These are phyloP conservation scores for Calliopsis andreniformis DNA, from an alignment of 1,140 invertebrate species.

Conservation along the genomic window DNA sequence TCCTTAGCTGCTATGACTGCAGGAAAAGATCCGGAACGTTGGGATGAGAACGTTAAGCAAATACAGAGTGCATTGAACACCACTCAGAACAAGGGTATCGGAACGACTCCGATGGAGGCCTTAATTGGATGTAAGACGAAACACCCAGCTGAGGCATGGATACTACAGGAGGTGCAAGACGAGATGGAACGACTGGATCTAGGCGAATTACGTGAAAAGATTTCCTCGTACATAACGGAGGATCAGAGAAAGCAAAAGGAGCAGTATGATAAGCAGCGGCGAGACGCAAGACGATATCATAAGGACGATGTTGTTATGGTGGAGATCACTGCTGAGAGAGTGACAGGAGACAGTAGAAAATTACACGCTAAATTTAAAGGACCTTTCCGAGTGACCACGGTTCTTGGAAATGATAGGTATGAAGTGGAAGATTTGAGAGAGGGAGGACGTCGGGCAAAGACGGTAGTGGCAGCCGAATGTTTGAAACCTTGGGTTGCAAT, in stretches of 20 bases:
- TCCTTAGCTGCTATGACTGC: neutral
- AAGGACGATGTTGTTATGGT: slow-evolving; percentile 1
- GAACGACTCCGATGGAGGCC: neutral
- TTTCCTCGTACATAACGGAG: neutral
- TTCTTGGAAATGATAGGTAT: slow-evolving; percentile 12
- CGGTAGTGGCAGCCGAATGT: slow-evolving; percentile 1
- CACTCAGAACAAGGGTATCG: neutral
- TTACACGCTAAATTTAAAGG: neutral
- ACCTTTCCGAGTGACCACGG: neutral
- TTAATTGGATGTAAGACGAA: neutral
- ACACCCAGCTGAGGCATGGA: neutral
- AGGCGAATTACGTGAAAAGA: neutral
- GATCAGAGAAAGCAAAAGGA: slow-evolving; percentile 6
- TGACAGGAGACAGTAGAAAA: slow-evolving; percentile 3
- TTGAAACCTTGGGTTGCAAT: slow-evolving; percentile 14
- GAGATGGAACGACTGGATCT: neutral
- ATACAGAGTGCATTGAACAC: slow-evolving; percentile 15
- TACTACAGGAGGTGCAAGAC: neutral
- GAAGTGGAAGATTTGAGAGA: slow-evolving; percentile 14
- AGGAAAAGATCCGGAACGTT: neutral
- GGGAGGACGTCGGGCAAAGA: neutral
- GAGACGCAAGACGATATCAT: neutral
- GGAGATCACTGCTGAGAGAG: neutral
- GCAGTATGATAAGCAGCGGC: neutral
- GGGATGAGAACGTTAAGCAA: neutral